Evolutionary conservation across 1,140 invertebrate species (phyloP), one percentile per base, ranked within the genome.

Genomic region (Schlechtendalia chinensis): DNA sequence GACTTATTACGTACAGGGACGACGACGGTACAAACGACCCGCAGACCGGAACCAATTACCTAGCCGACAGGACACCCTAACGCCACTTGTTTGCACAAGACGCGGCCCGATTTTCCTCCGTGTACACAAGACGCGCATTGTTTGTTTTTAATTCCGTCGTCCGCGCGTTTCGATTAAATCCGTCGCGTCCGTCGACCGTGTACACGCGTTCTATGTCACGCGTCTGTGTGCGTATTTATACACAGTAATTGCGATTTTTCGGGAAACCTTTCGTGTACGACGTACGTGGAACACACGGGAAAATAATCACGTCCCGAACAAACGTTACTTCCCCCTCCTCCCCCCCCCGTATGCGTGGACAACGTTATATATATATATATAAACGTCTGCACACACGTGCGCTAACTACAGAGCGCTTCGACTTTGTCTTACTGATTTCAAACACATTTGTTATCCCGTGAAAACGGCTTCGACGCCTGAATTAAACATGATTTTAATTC

Each of bases 61-160:
- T 54, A 54, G 17, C 47, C 47, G 47, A 72, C 47, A 22, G 19
- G 4, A 29, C 69, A 72, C 69, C 69, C 69, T n/a, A n/a, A n/a
- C 50, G 29, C 69, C 17, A 32, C 47, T 72, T 72, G 69, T 72
- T 72, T 72, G 69, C 69, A 72, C 69, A 72, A 54, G 69, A 29
- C 69, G 11, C 27, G 69, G 47, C 69, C 69, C 17, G 69, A 14
- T 72, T 39, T 54, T 54, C 24, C 24, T 72, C 11, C 50, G 50
- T 54, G 69, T 72, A 50, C 65, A 69, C 69, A 54, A 53, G 47
- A 10, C 67, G 8, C 12, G 24, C 22, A 27, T 72, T 72, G 69
- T 72, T 72, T 72, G 27, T 47, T 72, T 72, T 72, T 72, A 72
- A 72, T 72, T 72, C 69, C 24, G 47, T 53, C 67, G 24, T n/a